Evolutionary conservation across 2,797 vertebrate genomes (phyloP).

Genomic region (Avahi laniger): DNA sequence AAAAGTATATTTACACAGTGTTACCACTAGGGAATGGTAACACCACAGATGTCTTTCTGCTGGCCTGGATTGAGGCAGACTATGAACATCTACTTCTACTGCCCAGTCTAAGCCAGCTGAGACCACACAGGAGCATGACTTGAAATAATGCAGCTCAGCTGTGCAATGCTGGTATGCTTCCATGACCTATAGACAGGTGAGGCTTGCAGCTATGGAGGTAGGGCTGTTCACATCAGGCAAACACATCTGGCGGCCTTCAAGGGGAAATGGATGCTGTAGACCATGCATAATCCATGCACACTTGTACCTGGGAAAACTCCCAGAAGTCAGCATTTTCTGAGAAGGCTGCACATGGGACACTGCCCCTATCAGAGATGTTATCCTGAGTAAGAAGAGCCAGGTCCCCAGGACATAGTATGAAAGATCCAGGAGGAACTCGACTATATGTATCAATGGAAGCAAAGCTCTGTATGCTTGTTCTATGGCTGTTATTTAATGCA

Average conservation of each 20-base stretch:
- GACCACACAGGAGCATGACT: not conserved
- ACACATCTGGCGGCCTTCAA: not conserved
- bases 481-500: not conserved
- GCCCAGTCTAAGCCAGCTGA: not conserved
- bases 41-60: not conserved
- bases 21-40: not conserved
- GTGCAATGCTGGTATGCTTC: not conserved
- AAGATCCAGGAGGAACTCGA: not conserved
- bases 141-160: not conserved
- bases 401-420: not conserved
- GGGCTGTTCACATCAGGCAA: not conserved
- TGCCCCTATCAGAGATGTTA: not conserved
- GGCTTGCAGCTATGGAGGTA: not conserved
- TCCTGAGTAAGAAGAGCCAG: not conserved
- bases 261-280: not conserved
- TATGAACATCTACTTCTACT: not conserved
- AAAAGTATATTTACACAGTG: not conserved
- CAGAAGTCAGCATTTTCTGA: not conserved
- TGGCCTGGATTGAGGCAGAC: not conserved
- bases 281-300: not conserved
- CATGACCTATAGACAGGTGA: not conserved
- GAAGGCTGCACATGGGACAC: not conserved
- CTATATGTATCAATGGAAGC: not conserved
- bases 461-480: not conserved
- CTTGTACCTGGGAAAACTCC: not conserved